Evolutionary conservation across 2,888 invertebrate species (phyloP).

Genomic region (Plebejus anna): DNA sequence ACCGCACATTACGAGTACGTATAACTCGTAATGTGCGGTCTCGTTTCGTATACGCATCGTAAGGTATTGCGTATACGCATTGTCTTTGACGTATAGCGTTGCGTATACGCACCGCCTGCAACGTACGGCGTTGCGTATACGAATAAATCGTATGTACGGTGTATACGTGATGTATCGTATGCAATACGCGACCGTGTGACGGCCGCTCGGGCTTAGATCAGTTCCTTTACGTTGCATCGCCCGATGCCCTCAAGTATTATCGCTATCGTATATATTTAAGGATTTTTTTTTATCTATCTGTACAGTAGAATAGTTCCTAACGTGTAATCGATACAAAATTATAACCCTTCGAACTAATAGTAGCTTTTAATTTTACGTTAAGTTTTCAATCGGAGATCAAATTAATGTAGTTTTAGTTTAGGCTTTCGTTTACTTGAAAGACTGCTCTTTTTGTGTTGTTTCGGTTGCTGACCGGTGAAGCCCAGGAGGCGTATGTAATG

Average conservation of each 20-base stretch:
- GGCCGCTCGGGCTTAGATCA: conserved; percentile 51
- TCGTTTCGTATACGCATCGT: too few species aligned
- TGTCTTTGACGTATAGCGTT: too few species aligned
- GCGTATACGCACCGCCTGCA: neutral
- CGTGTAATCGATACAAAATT: conserved; percentile 73
- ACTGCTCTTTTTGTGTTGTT: conserved; percentile 63
- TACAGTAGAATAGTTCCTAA: conserved; percentile 78
- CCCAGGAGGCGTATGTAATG: conserved; percentile 67
- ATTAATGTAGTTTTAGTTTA: conserved; percentile 53
- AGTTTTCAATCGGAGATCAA: conserved; percentile 57
- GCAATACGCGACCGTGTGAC: conserved; percentile 50
- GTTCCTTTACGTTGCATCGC: conserved; percentile 46
- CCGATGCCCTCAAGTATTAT: conserved; percentile 45
- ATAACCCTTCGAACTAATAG: conserved; percentile 70
- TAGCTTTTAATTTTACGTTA: conserved; percentile 58
- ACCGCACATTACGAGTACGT: too few species aligned
- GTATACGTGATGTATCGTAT: conserved; percentile 36
- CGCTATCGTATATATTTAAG: conserved; percentile 52
- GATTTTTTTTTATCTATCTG: conserved; percentile 62
- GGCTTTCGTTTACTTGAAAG: conserved; percentile 61
- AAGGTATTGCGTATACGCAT: too few species aligned
- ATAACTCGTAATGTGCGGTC: too few species aligned
- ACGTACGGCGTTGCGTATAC: neutral
- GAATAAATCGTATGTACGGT: neutral
- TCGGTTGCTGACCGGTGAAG: conserved; percentile 44